Evolutionary conservation across 1,140 invertebrate genomes (phyloP).

Genomic region (Drepana arcuata): DNA sequence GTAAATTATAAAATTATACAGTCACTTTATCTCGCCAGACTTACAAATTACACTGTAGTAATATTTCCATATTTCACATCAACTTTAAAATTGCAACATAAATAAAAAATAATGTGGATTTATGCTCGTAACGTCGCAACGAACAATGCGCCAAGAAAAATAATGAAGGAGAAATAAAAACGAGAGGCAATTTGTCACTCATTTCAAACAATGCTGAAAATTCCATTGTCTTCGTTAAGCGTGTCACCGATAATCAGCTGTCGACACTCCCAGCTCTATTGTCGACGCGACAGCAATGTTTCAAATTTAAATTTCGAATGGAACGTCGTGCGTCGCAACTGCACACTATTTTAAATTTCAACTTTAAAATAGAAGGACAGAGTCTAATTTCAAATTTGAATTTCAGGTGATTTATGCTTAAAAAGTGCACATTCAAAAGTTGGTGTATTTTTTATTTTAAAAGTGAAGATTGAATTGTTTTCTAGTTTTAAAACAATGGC

Average conservation of each 20-base stretch:
- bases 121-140: slow-evolving; percentile 11
- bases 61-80: slow-evolving; percentile 35
- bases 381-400: slow-evolving; percentile 1
- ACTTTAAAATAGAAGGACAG: slow-evolving; percentile 10
- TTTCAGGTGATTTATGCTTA: slow-evolving; percentile 15
- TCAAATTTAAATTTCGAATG: slow-evolving; percentile 11
- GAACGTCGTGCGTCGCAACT: too few species aligned
- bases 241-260: slow-evolving; percentile 28
- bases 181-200: slow-evolving; percentile 37
- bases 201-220: slow-evolving; percentile 23
- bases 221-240: slow-evolving; percentile 27
- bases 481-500: slow-evolving; percentile 42
- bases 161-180: slow-evolving; percentile 11
- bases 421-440: too few species aligned
- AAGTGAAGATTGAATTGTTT: slow-evolving; percentile 41
- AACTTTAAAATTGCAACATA: slow-evolving; percentile 25
- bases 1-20: slow-evolving; percentile 41
- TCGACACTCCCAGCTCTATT: slow-evolving; percentile 38
- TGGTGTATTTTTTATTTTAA: too few species aligned
- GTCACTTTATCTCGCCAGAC: slow-evolving; percentile 28
- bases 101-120: slow-evolving; percentile 18
- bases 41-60: slow-evolving; percentile 33
- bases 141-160: slow-evolving; percentile 23
- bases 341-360: too few species aligned
- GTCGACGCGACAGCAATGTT: slow-evolving; percentile 33